Evolutionary conservation across 92 coral and sea anemone genomes (phyloP).

Genomic region (Siderastrea siderea): DNA sequence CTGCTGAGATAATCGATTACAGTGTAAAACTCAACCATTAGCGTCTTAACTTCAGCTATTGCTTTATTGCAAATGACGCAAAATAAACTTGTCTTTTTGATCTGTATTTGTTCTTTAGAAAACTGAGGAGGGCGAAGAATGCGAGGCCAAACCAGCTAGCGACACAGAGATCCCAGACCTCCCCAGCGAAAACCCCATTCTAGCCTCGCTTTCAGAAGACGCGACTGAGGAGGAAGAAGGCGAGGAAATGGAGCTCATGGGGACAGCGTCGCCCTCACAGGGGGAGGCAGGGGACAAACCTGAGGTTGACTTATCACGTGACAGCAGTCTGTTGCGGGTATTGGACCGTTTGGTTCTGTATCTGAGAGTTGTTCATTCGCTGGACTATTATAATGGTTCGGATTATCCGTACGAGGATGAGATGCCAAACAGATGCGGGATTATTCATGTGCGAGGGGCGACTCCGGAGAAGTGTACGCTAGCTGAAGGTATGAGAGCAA

Average conservation of each 20-base stretch:
- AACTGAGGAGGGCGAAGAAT: constrained; percentile 86
- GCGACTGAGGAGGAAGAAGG: constrained; percentile 93
- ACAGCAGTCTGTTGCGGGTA: constrained; percentile 80
- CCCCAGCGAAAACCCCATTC: constrained; percentile 89
- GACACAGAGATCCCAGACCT: constrained; percentile 78
- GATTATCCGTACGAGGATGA: constrained; percentile 98
- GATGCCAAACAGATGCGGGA: constrained; percentile 99
- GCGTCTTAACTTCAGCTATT: too few relatives aligned
- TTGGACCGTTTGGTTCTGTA: constrained; percentile 88
- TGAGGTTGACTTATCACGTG: constrained; percentile 81
- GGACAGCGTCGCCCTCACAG: constrained; percentile 72
- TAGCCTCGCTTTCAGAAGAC: constrained; percentile 89
- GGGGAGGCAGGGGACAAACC: constrained; percentile 71
- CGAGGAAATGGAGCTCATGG: constrained; percentile 92
- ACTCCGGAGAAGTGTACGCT: constrained; percentile 91
- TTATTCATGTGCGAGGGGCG: constrained; percentile 89
- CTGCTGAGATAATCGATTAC: too few relatives aligned
- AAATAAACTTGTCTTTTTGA: neutral
- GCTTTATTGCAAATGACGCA: too few relatives aligned
- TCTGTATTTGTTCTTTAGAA: constrained; percentile 44
- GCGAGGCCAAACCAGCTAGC: constrained; percentile 77
- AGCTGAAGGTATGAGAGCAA: constrained; percentile 78
- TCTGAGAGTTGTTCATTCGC: constrained; percentile 92
- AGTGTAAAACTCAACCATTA: too few relatives aligned
- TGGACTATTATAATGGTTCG: constrained; percentile 95